Conservation (phyloP, 2,797 vertebrate genomes). For the Holocentrus rufus region DNA sequence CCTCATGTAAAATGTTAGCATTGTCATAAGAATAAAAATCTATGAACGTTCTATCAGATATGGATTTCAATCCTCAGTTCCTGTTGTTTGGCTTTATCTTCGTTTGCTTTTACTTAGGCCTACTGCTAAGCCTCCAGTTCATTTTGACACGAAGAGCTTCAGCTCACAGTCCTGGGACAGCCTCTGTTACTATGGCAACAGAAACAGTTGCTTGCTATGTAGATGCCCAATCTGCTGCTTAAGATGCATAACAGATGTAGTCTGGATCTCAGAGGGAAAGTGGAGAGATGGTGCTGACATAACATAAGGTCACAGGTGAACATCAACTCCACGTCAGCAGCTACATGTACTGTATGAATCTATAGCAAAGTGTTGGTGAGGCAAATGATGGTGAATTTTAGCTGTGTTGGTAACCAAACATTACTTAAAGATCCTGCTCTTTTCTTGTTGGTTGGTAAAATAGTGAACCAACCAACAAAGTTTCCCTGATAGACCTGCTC, state of each 20-base stretch:
- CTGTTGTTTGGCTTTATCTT: not conserved
- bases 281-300: constrained; percentile 21
- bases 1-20: not conserved
- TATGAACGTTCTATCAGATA: not conserved
- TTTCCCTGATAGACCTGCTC: not conserved
- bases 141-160: constrained; percentile 30
- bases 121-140: not conserved
- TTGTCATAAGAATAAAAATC: not conserved
- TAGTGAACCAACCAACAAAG: not conserved
- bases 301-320: constrained; percentile 26
- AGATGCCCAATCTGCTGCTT: constrained; percentile 41
- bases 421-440: not conserved
- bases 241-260: constrained; percentile 51
- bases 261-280: constrained; percentile 22
- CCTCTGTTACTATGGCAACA: constrained; percentile 60
- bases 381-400: not conserved
- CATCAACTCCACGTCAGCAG: constrained; percentile 9
- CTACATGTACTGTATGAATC: constrained; percentile 27
- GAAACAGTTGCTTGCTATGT: constrained; percentile 25
- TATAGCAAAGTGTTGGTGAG: constrained; percentile 3
- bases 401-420: constrained; percentile 16
- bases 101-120: constrained; percentile 1
- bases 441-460: constrained; percentile 6
- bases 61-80: not conserved
- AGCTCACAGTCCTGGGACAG: constrained; percentile 40